Evolutionary conservation across 2,888 invertebrate genomes (phyloP), one percentile per base, ranked within the genome.

Genomic region (Silvanus unidentatus): DNA sequence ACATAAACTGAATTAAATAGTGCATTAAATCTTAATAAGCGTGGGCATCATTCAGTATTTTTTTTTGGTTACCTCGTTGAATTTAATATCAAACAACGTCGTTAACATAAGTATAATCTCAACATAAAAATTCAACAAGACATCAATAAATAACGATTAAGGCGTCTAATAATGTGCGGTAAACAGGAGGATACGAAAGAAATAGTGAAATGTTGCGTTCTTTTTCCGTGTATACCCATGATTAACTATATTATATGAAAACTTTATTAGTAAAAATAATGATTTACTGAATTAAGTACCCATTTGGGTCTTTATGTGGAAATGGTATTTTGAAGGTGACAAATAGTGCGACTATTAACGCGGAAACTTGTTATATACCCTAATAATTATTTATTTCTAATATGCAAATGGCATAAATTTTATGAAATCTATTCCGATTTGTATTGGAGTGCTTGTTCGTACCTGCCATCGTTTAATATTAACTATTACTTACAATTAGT

Each of bases 61-160:
- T 12, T 32, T 32, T 32, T 32, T 5, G 12, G 22, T 22, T 5
- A 22, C 22, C 8, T 22, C 12, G 4, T 32, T 32, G 32, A 32
- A 32, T 32, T 11, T 32, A 4, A 22, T 22, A 32, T 32, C 12
- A 32, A 32, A 32, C 32, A 12, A 12, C 32, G 32, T 32, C 32
- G 32, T 32, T 32, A 32, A 32, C 32, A 11, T 11, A n/a, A 32
- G 32, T 32, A 32, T 32, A 32, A 32, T 32, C 32, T 32, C n/a
- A 32, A n/a, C 32, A 32, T 32, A 32, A 32, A 32, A 32, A 32
- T 32, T 32, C 11, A 32, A 32, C 32, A 32, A 32, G 32, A n/a
- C 12, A 32, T 32, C 32, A 32, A 32, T 32, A 32, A 32, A 32
- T 32, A 32, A 32, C 32, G 32, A 32, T 32, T 32, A 32, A n/a